A percentile compares a stretch with the other conserved stretches of the same genome.
These are phyloP conservation scores for Brachionus rotundiformis DNA, from an alignment of 1,140 invertebrate species.

Conservation along the genomic window DNA sequence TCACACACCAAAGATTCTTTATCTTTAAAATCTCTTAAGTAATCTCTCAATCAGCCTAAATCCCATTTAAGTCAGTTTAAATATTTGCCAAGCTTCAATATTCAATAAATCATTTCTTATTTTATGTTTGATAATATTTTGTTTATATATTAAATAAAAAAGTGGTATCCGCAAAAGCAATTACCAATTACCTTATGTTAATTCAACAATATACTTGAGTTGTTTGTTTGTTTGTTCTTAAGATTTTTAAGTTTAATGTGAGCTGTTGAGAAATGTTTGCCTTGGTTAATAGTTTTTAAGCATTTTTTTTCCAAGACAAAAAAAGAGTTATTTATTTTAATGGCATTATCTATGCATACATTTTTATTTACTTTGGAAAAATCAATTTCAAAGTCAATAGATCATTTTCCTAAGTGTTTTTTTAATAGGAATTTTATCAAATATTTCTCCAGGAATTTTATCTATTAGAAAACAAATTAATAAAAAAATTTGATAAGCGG, in stretches of 20 bases:
- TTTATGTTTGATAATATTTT: constrained; percentile 13
- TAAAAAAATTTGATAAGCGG: background rate
- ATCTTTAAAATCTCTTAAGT: background rate
- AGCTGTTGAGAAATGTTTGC: background rate
- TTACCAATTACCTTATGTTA: constrained; percentile 3
- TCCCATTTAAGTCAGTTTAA: background rate
- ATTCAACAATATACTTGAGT: constrained; percentile 12
- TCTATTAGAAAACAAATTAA: background rate
- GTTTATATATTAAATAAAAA: background rate
- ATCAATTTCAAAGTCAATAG: background rate
- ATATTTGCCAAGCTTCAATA: background rate
- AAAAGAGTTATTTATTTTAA: too few species aligned
- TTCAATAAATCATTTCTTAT: background rate
- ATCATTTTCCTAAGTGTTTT: background rate
- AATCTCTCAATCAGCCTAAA: background rate
- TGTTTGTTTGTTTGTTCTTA: background rate
- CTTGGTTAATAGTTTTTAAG: background rate
- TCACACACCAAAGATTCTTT: too few species aligned
- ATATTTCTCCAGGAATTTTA: background rate
- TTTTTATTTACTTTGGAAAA: too few species aligned
- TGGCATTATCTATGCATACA: too few species aligned
- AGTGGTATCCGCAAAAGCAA: background rate
- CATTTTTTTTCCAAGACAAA: too few species aligned
- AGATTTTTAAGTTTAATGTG: background rate
- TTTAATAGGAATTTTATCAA: background rate